Base-by-base conservation (phyloP, 2,888 invertebrate genomes). In the Epirrhoe tristata region DNA sequence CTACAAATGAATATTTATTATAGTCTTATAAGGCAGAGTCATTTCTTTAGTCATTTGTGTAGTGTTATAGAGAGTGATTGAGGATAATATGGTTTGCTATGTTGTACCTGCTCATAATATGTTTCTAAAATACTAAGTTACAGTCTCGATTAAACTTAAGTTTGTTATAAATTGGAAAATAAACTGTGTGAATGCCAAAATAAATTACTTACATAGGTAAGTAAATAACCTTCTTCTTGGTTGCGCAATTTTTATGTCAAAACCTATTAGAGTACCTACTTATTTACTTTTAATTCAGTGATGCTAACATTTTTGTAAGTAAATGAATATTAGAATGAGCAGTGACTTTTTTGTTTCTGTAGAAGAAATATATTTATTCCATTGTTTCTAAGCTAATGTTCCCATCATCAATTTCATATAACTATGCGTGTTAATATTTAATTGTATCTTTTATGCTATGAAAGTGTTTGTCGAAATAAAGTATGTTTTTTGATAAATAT, bases 11-110 rank as follows among this genome's bases (percentile, higher is more conserved):
- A 75, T 71, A 89, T 90, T 89, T 89, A 89, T 89, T 89, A 76
- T 89, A 88, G 84, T 71, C 69, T 77, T 72, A 32, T 89, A 90
- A 89, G 88, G 71, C 81, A 77, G 80, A 92, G 91, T 91, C 92
- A 91, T 84, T 81, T 83, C 81, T 81, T 83, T 91, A 92, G 92
- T 92, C 91, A 92, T 91, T 91, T 87, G 89, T 78, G 80, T 91
- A 89, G 86, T 74, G 71, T 79, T 86, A 24, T 24, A 88, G 83
- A 75, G 65, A 54, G 74, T 71, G 74, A 63, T 70, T 54, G 64
- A 62, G 66, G 68, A n/a, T 14, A 53, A 59, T 55, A 36, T 54
- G 48, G 61, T 36, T 74, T 80, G 81, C 80, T 88, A 81, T 83
- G 81, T 85, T 82, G 84, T 87, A 88, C 85, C 84, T 88, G 85